phyloP scores from a whole-genome alignment of 2,113 vertebrate genomes.

The Tinamus guttatus region DNA sequence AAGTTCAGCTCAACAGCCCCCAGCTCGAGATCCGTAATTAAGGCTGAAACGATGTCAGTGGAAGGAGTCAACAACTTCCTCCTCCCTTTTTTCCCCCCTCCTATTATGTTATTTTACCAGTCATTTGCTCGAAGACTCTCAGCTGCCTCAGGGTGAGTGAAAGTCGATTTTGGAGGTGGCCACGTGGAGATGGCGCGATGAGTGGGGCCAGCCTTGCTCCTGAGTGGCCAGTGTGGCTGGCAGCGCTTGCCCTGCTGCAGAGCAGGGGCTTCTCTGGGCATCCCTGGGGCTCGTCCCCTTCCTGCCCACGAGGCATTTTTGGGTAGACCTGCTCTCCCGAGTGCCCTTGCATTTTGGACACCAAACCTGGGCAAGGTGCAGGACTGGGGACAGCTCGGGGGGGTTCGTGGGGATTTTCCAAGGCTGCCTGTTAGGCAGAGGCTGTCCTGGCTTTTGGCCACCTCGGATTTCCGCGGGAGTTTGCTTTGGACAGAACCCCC shows the following conservation, averaged over 20 bases:
- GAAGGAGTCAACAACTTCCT: background rate
- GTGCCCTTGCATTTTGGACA: accelerated
- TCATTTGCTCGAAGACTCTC: background rate
- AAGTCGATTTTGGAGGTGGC: background rate
- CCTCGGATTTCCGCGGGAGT: background rate
- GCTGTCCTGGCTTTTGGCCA: background rate
- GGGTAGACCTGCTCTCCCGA: background rate
- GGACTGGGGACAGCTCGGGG: accelerated
- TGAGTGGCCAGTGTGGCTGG: background rate
- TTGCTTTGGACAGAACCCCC: background rate
- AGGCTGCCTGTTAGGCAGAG: background rate
- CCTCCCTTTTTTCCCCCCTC: accelerated
- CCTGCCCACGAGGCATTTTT: background rate
- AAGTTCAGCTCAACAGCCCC: background rate
- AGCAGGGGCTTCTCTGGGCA: background rate
- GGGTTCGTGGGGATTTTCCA: background rate
- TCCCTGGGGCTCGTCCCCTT: accelerated
- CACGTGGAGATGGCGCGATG: background rate
- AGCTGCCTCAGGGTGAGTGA: background rate
- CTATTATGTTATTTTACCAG: background rate
- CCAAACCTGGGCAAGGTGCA: background rate
- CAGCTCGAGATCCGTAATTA: background rate
- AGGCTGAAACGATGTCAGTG: background rate
- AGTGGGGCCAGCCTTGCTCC: background rate
- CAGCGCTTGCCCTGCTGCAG: background rate